Evolutionary conservation across 2,888 invertebrate species (phyloP).

Genomic region (Rhingia campestris): DNA sequence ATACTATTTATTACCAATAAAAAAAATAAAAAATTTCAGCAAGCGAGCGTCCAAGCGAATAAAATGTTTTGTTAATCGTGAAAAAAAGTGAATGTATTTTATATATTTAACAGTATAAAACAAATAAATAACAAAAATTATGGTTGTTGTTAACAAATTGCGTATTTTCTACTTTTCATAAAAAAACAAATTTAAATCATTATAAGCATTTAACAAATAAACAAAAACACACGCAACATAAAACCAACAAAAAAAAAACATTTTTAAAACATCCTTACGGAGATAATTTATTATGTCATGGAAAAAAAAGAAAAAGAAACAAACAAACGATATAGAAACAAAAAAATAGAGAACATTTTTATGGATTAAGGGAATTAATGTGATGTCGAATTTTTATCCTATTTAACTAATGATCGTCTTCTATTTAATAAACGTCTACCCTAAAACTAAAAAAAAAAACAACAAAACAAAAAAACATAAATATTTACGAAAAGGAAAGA

Average conservation of each 20-base stretch:
- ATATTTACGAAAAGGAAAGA: conserved; percentile 66
- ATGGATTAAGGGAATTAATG: conserved; percentile 73
- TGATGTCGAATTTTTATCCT: conserved; percentile 75
- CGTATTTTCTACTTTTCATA: conserved; percentile 75
- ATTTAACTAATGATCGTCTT: conserved; percentile 73
- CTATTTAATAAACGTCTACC: conserved; percentile 74
- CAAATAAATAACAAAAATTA: conserved; percentile 39
- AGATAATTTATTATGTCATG: conserved; percentile 77
- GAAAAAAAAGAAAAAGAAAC: conserved; percentile 40
- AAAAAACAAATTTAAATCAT: conserved; percentile 61
- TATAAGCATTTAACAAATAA: conserved; percentile 42
- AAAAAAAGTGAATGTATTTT: conserved; percentile 70
- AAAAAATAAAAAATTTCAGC: conserved; percentile 48
- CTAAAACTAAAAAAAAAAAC: conserved; percentile 65
- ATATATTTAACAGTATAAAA: conserved; percentile 65
- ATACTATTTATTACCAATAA: conserved; percentile 55
- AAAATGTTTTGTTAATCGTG: conserved; percentile 65
- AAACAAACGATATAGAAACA: conserved; percentile 42
- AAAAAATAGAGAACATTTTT: conserved; percentile 45
- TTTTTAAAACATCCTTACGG: conserved; percentile 68
- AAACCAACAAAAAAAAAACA: conserved; percentile 14
- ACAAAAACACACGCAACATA: conserved; percentile 18
- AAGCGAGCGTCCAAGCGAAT: conserved; percentile 71
- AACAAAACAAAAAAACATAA: conserved; percentile 63
- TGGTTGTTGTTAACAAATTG: conserved; percentile 74